Evolutionary conservation across 2,797 vertebrate species (phyloP).

Genomic region (Aldrovandia affinis): DNA sequence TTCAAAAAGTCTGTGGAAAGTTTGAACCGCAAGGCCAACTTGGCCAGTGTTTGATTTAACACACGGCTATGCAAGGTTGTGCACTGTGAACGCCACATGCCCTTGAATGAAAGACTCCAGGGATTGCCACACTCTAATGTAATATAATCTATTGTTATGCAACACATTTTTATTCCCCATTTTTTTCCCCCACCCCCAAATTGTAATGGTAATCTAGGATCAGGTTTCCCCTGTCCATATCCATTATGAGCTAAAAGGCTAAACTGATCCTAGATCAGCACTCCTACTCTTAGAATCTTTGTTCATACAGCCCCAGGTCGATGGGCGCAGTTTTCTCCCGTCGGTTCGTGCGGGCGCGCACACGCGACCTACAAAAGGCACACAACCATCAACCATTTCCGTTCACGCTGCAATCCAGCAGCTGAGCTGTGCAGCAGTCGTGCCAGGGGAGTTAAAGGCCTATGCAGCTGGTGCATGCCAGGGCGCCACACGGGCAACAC

Average conservation of each 20-base stretch:
- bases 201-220: background rate
- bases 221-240: too few species aligned
- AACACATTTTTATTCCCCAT: background rate
- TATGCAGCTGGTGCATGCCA: background rate
- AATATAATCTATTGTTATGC: background rate
- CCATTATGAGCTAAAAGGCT: too few species aligned
- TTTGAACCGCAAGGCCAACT: background rate
- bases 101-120: background rate
- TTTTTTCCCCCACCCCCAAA: background rate
- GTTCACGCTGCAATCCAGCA: too few species aligned
- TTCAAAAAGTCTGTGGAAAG: slow-evolving; percentile 10
- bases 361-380: too few species aligned
- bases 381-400: too few species aligned
- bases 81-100: background rate
- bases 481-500: background rate
- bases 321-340: background rate
- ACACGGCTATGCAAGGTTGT: background rate
- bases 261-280: too few species aligned
- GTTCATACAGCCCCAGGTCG: too few species aligned
- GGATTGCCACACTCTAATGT: too few species aligned
- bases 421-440: too few species aligned
- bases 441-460: background rate
- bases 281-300: too few species aligned
- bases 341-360: background rate
- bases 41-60: slow-evolving; percentile 1